phyloP scores from a whole-genome alignment of 2,113 vertebrate species.

The Rhodinocichla rosea region DNA sequence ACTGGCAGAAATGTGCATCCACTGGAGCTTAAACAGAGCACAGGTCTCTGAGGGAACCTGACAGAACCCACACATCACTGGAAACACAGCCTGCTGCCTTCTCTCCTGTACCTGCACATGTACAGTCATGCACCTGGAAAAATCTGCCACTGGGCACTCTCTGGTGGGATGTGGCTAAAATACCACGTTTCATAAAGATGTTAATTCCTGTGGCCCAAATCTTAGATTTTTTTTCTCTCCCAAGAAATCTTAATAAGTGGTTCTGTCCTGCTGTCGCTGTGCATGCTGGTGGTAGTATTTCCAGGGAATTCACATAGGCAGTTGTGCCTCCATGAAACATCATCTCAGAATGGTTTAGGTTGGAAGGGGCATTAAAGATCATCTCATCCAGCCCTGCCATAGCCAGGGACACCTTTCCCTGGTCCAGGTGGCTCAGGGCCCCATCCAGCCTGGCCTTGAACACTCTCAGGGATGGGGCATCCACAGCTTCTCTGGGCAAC shows the following conservation, averaged over 20 bases:
- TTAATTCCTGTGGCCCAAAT: accelerated
- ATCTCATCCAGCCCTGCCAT: too few relatives aligned
- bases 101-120: accelerated
- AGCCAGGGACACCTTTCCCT: not conserved
- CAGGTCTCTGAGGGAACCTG: not conserved
- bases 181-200: not conserved
- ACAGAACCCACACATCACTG: not conserved
- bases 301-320: not conserved
- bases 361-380: not conserved
- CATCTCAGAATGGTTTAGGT: not conserved
- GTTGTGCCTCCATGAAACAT: accelerated
- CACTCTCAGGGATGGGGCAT: not conserved
- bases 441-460: not conserved
- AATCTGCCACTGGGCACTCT: not conserved
- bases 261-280: not conserved
- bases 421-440: accelerated
- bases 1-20: not conserved
- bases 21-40: not conserved
- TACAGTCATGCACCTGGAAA: accelerated
- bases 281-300: not conserved
- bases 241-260: not conserved
- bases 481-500: not conserved
- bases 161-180: not conserved
- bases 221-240: not conserved
- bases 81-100: accelerated